Evolutionary conservation across 2,113 vertebrate genomes (phyloP).

Genomic region (Channa maculata): DNA sequence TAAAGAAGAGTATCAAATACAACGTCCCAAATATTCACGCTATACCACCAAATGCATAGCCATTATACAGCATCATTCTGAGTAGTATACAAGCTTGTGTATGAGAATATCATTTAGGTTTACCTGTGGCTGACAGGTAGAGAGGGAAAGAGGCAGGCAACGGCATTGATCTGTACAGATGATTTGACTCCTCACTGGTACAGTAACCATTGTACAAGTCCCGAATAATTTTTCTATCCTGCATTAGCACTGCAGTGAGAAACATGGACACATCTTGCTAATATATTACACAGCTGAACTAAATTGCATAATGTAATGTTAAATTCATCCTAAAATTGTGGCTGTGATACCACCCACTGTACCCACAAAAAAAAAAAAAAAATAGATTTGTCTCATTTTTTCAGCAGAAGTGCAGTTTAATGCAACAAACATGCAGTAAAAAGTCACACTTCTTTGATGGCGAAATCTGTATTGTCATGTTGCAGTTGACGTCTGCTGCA

Average conservation of each 20-base stretch:
- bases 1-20: conserved; percentile 75
- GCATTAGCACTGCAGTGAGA: conserved; percentile 24
- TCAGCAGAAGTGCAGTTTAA: conserved; percentile 35
- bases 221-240: conserved; percentile 20
- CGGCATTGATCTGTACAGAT: conserved; percentile 66
- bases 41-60: conserved; percentile 74
- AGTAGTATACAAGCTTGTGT: conserved; percentile 66
- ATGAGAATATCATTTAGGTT: conserved; percentile 37
- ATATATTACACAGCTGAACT: conserved; percentile 33
- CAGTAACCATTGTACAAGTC: conserved; percentile 40
- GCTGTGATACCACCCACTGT: background rate
- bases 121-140: conserved; percentile 49
- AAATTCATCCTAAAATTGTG: conserved; percentile 19
- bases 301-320: conserved; percentile 45
- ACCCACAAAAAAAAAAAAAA: background rate
- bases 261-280: conserved; percentile 16
- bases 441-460: conserved; percentile 49
- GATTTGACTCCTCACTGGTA: conserved; percentile 27
- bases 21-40: conserved; percentile 68
- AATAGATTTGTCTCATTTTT: background rate
- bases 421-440: conserved; percentile 66
- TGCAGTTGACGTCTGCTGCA: conserved; percentile 43
- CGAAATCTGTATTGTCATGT: conserved; percentile 19
- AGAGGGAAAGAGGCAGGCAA: conserved; percentile 54
- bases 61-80: conserved; percentile 69